Conservation (phyloP, 2,888 invertebrate species). For the Cybosia mesomella region DNA sequence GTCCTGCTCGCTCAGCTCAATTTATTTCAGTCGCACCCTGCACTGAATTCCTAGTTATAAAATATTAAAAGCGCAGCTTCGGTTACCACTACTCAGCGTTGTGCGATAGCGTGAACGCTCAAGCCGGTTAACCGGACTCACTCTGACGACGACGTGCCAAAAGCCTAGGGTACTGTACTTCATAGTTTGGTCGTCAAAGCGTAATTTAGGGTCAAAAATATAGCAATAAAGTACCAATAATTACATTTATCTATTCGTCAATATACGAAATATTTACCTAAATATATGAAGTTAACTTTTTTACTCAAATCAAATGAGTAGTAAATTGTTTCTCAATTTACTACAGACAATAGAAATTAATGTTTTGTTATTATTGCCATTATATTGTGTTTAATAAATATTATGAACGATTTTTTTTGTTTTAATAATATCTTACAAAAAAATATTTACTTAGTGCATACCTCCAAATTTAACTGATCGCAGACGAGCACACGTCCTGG, state of each 20-base stretch:
- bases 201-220: background rate
- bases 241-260: background rate
- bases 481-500: background rate
- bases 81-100: too few species aligned
- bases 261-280: background rate
- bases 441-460: too few species aligned
- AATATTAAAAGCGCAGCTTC: too few species aligned
- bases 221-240: background rate
- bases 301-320: conserved; percentile 27
- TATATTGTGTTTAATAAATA: conserved; percentile 57
- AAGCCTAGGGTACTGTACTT: background rate
- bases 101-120: too few species aligned
- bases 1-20: too few species aligned
- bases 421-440: conserved; percentile 6
- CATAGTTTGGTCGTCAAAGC: background rate
- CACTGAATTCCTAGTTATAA: too few species aligned
- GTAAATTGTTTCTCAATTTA: conserved; percentile 37
- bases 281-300: conserved; percentile 17
- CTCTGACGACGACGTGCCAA: background rate
- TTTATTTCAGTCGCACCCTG: too few species aligned
- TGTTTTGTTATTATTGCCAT: conserved; percentile 59
- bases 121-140: too few species aligned
- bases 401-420: conserved; percentile 31
- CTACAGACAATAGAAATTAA: conserved; percentile 43
- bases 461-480: background rate